Evolutionary conservation across 2,888 invertebrate genomes (phyloP).

Genomic region (Eurois occulta): DNA sequence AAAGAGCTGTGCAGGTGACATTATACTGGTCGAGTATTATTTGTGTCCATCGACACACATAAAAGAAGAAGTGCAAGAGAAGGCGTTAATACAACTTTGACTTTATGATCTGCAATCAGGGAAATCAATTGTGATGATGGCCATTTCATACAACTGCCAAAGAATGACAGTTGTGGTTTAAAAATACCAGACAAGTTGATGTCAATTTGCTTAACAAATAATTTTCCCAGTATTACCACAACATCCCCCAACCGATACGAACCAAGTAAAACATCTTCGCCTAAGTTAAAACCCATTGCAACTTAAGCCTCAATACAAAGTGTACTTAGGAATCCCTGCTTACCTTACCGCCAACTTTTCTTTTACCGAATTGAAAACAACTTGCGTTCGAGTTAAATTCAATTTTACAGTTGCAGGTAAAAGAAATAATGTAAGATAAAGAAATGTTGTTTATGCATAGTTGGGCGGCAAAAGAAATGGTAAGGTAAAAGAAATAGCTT

Average conservation of each 20-base stretch:
- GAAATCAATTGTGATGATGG: too few relatives aligned
- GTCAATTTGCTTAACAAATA: constrained; percentile 1
- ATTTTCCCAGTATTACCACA: neutral
- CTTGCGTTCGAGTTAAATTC: constrained; percentile 58
- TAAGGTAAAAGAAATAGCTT: neutral
- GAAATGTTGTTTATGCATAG: constrained; percentile 44
- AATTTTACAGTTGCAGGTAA: constrained; percentile 53
- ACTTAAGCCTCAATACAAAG: constrained; percentile 50
- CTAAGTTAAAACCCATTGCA: constrained; percentile 40
- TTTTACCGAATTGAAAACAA: constrained; percentile 66
- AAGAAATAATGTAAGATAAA: constrained; percentile 44
- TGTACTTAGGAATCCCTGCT: constrained; percentile 53
- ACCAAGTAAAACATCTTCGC: constrained; percentile 36
- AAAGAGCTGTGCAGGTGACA: too few relatives aligned
- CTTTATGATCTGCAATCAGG: too few relatives aligned
- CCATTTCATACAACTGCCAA: neutral
- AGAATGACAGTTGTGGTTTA: neutral
- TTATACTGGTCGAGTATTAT: too few relatives aligned
- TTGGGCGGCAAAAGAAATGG: constrained; percentile 21
- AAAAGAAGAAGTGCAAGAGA: too few relatives aligned
- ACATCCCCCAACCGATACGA: neutral
- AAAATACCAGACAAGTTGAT: neutral
- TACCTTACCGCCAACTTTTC: constrained; percentile 60
- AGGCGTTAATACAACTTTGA: too few relatives aligned
- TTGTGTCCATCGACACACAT: too few relatives aligned